phyloP scores from a whole-genome alignment of 2,888 invertebrate species.

The Gari tellinella region DNA sequence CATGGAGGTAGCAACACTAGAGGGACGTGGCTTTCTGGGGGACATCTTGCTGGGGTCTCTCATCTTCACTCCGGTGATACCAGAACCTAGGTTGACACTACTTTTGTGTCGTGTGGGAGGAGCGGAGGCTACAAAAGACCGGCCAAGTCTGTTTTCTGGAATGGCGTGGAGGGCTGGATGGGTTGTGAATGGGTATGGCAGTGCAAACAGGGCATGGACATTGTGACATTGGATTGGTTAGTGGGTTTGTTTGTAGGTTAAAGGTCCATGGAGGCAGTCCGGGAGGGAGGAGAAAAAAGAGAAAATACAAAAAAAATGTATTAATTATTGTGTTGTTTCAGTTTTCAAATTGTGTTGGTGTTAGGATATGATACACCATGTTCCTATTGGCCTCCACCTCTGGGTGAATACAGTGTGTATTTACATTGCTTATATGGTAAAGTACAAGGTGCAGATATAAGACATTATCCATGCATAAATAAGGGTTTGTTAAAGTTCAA shows the following conservation, averaged over 20 bases:
- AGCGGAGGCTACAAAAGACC: conserved; percentile 80
- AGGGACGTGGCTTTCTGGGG: conserved; percentile 77
- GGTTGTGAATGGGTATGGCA: background rate
- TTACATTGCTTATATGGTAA: too few species aligned
- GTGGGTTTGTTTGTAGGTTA: too few species aligned
- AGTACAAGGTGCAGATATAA: too few species aligned
- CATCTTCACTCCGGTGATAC: conserved; percentile 62
- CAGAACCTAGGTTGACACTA: conserved; percentile 64
- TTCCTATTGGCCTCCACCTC: conserved; percentile 59
- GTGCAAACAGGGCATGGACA: background rate
- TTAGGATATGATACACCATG: conserved; percentile 26
- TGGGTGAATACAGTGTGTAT: conserved; percentile 47
- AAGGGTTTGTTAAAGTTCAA: too few species aligned
- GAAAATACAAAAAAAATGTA: conserved; percentile 55
- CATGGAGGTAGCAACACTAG: conserved; percentile 78
- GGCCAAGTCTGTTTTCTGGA: conserved; percentile 75
- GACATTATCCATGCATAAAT: too few species aligned
- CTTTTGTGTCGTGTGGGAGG: conserved; percentile 72
- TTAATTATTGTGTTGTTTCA: conserved; percentile 24
- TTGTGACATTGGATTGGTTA: background rate
- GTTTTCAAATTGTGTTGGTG: conserved; percentile 1
- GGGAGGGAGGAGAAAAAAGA: conserved; percentile 47
- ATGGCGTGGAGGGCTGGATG: conserved; percentile 77
- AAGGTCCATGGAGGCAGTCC: conserved; percentile 12
- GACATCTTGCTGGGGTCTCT: conserved; percentile 67